Evolutionary conservation across 2,888 invertebrate species (phyloP), one percentile per base, ranked within the genome.

Genomic region (Saturnia japonica): DNA sequence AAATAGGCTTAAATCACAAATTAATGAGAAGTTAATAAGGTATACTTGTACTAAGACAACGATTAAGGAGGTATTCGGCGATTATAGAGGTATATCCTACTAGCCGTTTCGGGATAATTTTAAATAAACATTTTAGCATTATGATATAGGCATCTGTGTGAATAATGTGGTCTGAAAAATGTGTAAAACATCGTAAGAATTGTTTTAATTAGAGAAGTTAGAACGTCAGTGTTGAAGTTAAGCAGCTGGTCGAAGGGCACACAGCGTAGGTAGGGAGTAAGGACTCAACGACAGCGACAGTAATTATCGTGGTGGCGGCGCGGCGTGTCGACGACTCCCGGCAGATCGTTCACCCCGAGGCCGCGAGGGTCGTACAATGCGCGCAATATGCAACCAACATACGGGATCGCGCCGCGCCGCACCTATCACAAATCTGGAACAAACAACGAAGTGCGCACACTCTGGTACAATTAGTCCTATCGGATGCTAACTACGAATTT

Each of bases 271-370:
- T 82, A 82, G 79, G 82, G 84, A 82, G 85, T 84, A 86, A 85
- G 34, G 34, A 34, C 87, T 84, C 75, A 83, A 89, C 89, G 89
- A 90, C 91, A 83, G 89, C 89, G 89, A 90, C 91, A 91, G 91
- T 91, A 91, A 93, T 93, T 93, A 93, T 92, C 91, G 88, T 84
- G 83, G 82, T 70, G 70, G 62, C 71, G 82, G 80, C 84, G 62
- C 71, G 82, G 80, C 84, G 90, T 89, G 93, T 93, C 93, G 93
- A 86, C 93, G 93, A 93, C 93, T 91, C 88, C 85, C 79, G 84
- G 84, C 85, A 85, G 93, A 92, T 84, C 93, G 88, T 93, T 93
- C 91, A 93, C 93, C 93, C 93, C 93, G 87, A 85, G 90, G 90
- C 93, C 93, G 93, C 93, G 87, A 85, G 90, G 90, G 89, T 88